Percentiles rank a stretch among this genome's conserved stretches.
Evolutionary conservation across 2,888 invertebrate genomes (phyloP).

Genomic region (Drosophila melanosoma): DNA sequence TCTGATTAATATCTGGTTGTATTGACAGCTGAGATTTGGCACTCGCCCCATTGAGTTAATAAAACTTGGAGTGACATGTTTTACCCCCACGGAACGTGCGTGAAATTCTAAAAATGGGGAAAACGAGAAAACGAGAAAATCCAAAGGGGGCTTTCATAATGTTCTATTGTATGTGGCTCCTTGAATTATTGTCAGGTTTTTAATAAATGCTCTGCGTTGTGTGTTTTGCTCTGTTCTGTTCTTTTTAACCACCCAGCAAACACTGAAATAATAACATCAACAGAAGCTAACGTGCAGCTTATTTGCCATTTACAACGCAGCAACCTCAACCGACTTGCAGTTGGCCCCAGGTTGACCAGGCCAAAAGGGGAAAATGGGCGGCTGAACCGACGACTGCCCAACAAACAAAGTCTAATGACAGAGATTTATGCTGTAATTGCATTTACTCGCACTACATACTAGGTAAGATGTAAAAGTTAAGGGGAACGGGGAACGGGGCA

Average conservation of each 20-base stretch:
- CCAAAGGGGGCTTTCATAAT: conserved; percentile 28
- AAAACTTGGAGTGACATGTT: conserved; percentile 76
- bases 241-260: background rate
- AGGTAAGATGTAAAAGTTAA: conserved; percentile 10
- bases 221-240: background rate
- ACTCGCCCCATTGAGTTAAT: conserved; percentile 67
- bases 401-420: conserved; percentile 80
- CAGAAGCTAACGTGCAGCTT: conserved; percentile 58
- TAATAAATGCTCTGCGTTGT: conserved; percentile 57
- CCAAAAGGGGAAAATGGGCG: conserved; percentile 16
- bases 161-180: conserved; percentile 23
- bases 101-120: conserved; percentile 51
- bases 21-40: conserved; percentile 75
- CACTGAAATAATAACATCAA: conserved; percentile 3
- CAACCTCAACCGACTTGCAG: conserved; percentile 51
- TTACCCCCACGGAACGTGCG: conserved; percentile 62
- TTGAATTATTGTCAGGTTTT: conserved; percentile 68
- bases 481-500: background rate
- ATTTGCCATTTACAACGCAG: conserved; percentile 56
- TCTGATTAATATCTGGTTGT: conserved; percentile 77
- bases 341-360: conserved; percentile 42
- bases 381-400: conserved; percentile 38
- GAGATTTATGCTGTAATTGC: conserved; percentile 78
- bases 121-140: conserved; percentile 49
- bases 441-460: conserved; percentile 57